A percentile compares a stretch with the other conserved stretches of the same genome.
Evolutionary conservation across 2,888 invertebrate genomes (phyloP).

Genomic region (Myopa tessellatipennis): DNA sequence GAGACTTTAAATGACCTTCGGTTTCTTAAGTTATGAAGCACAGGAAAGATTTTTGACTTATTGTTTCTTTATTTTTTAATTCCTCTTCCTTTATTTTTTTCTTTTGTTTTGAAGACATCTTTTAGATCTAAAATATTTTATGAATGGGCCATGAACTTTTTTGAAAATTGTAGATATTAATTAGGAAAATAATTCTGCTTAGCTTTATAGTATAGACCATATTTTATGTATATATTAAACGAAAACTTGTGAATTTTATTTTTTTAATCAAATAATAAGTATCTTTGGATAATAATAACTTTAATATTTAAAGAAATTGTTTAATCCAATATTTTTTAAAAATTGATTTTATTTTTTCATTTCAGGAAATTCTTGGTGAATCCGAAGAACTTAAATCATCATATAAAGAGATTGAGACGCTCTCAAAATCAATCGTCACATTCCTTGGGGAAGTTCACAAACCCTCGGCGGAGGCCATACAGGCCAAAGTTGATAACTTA

Average conservation of each 20-base stretch:
- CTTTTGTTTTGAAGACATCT: no score
- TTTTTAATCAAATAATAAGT: not conserved
- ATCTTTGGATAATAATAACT: not conserved
- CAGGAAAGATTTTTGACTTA: no score
- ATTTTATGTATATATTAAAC: not conserved
- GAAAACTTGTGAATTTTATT: not conserved
- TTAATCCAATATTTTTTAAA: conserved; percentile 9
- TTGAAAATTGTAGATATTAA: no score
- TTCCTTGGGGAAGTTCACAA: conserved; percentile 78
- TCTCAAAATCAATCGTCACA: conserved; percentile 77
- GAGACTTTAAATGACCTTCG: no score
- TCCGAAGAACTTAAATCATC: conserved; percentile 77
- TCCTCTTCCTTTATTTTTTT: no score
- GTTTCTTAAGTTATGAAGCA: no score
- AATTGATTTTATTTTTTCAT: not conserved
- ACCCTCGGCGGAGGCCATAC: conserved; percentile 76
- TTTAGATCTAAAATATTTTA: no score
- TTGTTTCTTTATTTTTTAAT: no score
- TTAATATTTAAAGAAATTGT: conserved; percentile 29
- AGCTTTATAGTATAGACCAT: no score
- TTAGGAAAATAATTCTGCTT: no score
- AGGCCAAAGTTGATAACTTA: conserved; percentile 77
- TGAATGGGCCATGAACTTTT: no score
- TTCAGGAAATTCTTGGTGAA: conserved; percentile 80
- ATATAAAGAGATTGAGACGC: conserved; percentile 76